A percentile compares a stretch with the other conserved stretches of the same genome.
phyloP scores from a whole-genome alignment of 2,888 invertebrate species.

The Drosophila falleni region DNA sequence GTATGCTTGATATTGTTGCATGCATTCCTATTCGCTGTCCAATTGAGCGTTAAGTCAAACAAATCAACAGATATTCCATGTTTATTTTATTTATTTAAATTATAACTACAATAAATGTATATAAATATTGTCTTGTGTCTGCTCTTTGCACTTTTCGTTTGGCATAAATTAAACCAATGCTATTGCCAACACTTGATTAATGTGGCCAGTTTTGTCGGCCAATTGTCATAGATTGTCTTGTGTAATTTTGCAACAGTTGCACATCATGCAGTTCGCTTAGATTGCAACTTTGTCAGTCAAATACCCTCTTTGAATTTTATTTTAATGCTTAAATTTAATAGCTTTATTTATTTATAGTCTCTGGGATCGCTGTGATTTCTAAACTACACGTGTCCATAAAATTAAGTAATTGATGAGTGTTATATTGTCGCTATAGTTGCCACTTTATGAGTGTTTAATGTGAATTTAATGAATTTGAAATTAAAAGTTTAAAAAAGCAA shows the following conservation, averaged over 20 bases:
- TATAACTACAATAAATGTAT: not conserved
- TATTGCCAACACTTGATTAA: conserved; percentile 72
- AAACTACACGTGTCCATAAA: conserved; percentile 2
- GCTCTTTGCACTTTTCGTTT: conserved; percentile 74
- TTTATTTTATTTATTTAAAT: conserved; percentile 5
- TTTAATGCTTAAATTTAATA: not conserved
- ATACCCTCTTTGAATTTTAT: not conserved
- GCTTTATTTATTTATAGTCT: conserved; percentile 2
- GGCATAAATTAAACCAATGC: conserved; percentile 69
- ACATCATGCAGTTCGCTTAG: conserved; percentile 57
- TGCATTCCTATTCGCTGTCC: conserved; percentile 41
- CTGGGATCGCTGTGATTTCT: not conserved
- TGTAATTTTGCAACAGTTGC: conserved; percentile 59
- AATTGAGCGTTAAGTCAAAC: conserved; percentile 44
- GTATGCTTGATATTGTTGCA: conserved; percentile 67
- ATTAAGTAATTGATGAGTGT: not conserved
- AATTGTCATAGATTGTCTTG: conserved; percentile 62
- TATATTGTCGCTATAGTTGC: not conserved
- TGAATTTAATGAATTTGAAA: not conserved
- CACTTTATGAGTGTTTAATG: not conserved
- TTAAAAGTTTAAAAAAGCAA: not conserved
- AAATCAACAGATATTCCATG: conserved; percentile 41
- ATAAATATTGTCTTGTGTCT: conserved; percentile 12
- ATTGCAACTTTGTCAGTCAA: not conserved
- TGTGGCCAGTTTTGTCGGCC: conserved; percentile 52